Evolutionary conservation across 1,140 invertebrate species (phyloP), one percentile per base, ranked within the genome.

Genomic region (Lepidurus arcticus): DNA sequence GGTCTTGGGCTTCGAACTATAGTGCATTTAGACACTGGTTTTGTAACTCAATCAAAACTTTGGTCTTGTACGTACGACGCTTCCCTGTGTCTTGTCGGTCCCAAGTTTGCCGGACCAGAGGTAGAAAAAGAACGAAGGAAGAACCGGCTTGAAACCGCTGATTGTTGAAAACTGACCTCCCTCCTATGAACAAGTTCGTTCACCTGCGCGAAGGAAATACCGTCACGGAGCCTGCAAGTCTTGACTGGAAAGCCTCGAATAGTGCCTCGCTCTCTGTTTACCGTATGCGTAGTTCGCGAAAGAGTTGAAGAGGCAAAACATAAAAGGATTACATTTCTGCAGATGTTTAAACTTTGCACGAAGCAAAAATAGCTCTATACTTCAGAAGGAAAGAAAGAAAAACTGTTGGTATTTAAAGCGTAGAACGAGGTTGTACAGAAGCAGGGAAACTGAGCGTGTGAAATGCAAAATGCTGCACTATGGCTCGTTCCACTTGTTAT

Each of bases 401-500:
- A 65, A 21, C 8, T 9, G 21, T 13, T 21, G 16, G 16, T 65
- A 65, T n/a, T 7, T 65, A 65, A 65, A 13, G 21, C 1, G 9
- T n/a, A 65, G 53, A n/a, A 65, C 16, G 21, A 65, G 16, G 9
- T 21, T 65, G 21, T 21, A 65, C 8, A 65, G 53, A 65, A 65
- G 16, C 16, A 65, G 7, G n/a, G 13, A 13, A 65, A 65, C 53
- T 65, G 53, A 65, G 53, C 53, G 53, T 65, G 53, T 65, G 53
- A 21, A 65, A 65, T 65, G 53, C 16, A 65, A 65, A 65, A 21
- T 21, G 8, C 53, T 10, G 21, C 53, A 10, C 21, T 13, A 3
- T 65, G 53, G 8, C 53, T 65, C 53, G 53, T 65, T 65, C 53
- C 53, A 65, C 53, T 65, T 65, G 53, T 65, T 65, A 65, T 65